Conservation (phyloP, 2,888 invertebrate species). For the Tryphoninae sp. region DNA sequence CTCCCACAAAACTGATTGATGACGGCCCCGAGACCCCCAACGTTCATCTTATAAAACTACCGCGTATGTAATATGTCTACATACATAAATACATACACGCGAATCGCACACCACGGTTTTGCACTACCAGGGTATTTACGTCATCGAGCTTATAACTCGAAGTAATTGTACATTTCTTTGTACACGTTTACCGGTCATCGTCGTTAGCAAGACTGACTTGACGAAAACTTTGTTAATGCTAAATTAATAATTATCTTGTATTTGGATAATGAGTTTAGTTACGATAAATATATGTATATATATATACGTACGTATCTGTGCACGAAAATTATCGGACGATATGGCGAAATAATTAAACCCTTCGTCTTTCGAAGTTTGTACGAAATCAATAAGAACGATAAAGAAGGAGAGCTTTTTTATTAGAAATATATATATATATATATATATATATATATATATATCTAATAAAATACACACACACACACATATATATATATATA, state of each 20-base stretch:
- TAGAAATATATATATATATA: slow-evolving; percentile 7
- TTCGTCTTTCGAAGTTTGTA: slow-evolving; percentile 4
- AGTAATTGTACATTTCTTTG: slow-evolving; percentile 30
- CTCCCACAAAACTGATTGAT: slow-evolving; percentile 78
- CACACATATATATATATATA: slow-evolving; percentile 15
- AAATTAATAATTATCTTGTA: slow-evolving; percentile 34
- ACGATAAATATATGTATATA: too few relatives aligned
- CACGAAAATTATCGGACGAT: not conserved
- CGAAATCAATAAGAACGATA: too few relatives aligned
- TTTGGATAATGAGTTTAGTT: not conserved
- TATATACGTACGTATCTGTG: too few relatives aligned
- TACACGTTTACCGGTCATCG: slow-evolving; percentile 10
- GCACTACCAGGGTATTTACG: slow-evolving; percentile 37
- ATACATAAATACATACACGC: not conserved
- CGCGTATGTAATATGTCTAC: not conserved
- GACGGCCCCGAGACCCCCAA: slow-evolving; percentile 63
- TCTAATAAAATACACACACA: too few relatives aligned
- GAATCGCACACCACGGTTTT: slow-evolving; percentile 13
- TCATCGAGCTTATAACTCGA: slow-evolving; percentile 25
- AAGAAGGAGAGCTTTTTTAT: slow-evolving; percentile 3
- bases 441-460: slow-evolving; percentile 16
- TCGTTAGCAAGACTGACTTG: slow-evolving; percentile 54
- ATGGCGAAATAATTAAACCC: slow-evolving; percentile 15
- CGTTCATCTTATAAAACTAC: not conserved
- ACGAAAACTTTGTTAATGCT: slow-evolving; percentile 29